Evolutionary conservation across 2,888 invertebrate species (phyloP), one percentile per base, ranked within the genome.

Genomic region (Embidobia sp.): DNA sequence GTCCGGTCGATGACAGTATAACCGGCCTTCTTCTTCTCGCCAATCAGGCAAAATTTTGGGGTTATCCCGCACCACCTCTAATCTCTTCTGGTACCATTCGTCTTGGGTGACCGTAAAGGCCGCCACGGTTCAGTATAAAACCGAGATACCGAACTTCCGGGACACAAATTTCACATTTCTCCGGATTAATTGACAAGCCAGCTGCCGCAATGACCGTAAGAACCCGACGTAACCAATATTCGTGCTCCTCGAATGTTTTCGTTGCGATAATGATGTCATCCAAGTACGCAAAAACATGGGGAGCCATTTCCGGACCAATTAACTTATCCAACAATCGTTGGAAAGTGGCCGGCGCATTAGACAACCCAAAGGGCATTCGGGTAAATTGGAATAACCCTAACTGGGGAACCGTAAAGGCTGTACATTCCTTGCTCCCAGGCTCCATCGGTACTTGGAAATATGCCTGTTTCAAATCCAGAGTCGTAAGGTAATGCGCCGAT

Each of bases 121-220:
- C 75, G 6, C 57, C 48, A 1, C 18, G 27, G 13, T 74, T 77
- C 0, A 80, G 42, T 1, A 48, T 1, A 33, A 78, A 79, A 0
- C 69, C 77, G 2, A 76, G 11, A 13, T 79, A 76, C 0, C 48
- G 33, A 0, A 69, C 59, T 11, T 77, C 51, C 0, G 49, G 8
- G 0, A 74, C 59, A 6, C 79, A 75, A 13, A 77, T 75, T 2
- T 67, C 48, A 40, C 79, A 55, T 8, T 79, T 79, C 0, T 76
- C 76, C 0, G 16, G 44, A 11, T 77, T 78, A 0, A 72, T 73
- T 0, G 55, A 16, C 6, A 79, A 10, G 2, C 48, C 29, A 0
- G 26, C 44, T 2, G 4, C 35, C 10, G 11, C 3, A 10, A 29
- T 29, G 8, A 3, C 6, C 22, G 3, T 2, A 4, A 11, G 35